phyloP scores from a whole-genome alignment of 2,113 vertebrate genomes.

The Brachyistius frenatus region DNA sequence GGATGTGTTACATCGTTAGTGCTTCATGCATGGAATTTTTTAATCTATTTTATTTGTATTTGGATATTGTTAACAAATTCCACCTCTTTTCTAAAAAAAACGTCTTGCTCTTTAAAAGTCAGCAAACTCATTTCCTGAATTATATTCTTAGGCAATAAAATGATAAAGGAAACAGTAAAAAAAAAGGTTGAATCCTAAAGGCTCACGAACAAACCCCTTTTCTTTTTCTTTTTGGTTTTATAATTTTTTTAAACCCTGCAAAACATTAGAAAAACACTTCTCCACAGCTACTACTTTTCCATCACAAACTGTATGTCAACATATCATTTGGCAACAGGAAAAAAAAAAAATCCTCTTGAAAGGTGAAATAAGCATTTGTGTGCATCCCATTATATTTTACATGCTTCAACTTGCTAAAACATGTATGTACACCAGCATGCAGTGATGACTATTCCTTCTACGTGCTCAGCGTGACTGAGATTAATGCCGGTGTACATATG shows the following conservation, averaged over 20 bases:
- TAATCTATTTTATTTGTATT: too few species aligned
- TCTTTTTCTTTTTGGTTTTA: too few species aligned
- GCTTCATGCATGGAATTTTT: too few species aligned
- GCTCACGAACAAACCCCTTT: too few species aligned
- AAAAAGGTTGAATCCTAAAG: too few species aligned
- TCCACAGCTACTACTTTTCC: not conserved
- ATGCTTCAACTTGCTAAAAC: conserved; percentile 25
- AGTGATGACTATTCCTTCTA: not conserved
- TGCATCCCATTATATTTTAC: not conserved
- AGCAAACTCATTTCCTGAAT: not conserved
- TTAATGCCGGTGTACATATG: not conserved
- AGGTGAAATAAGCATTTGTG: not conserved
- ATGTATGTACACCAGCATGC: conserved; percentile 8
- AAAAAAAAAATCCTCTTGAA: not conserved
- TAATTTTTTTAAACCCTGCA: too few species aligned
- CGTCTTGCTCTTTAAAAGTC: not conserved
- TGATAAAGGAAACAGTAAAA: not conserved
- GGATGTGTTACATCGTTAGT: too few species aligned
- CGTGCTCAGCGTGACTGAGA: not conserved
- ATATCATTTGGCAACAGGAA: not conserved
- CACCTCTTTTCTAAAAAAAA: not conserved
- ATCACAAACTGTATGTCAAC: not conserved
- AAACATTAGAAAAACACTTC: too few species aligned
- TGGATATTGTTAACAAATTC: not conserved
- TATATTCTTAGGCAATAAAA: not conserved